Base-by-base conservation (phyloP, 2,888 invertebrate genomes). In the Prosapia bicincta region DNA sequence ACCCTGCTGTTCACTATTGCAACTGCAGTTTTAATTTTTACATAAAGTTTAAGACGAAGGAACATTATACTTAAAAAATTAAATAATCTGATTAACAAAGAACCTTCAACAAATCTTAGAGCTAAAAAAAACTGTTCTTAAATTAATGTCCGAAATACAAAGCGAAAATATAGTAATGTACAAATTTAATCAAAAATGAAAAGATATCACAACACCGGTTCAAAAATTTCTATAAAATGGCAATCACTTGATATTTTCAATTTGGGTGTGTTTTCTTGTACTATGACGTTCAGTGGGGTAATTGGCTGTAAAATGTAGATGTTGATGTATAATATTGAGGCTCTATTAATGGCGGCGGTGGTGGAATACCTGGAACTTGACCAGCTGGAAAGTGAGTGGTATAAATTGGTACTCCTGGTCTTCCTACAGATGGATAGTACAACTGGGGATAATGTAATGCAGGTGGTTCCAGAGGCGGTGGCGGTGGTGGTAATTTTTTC, bases 401-500 rank as follows among this genome's bases (percentile, higher is more conserved):
- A 20, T 54, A 54, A 54, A 54, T 54, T 20, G 54, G 20, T 54
- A 20, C 54, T 20, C 54, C 54, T 20, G 54, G 54, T 3, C 54
- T 5, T 1, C 54, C 54, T 5, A 54, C 20, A 54, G 54, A 54
- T 5, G 54, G 54, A 54, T 54, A 54, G 7, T 54, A 54, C 3
- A 54, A 20, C 20, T n/a, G 7, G 3, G 54, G 54, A 54, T 54
- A 54, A 54, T 54, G 54, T 54, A 54, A 20, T 5, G 54, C n/a
- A 54, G 54, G 54, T 20, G 54, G 54, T 54, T 54, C 54, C 54
- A 54, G 20, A 54, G 54, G 54, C 20, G 54, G 54, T 20, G 54
- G 54, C n/a, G 54, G 54, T 54, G 54, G 54, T 54, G 54, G 54
- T 54, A 54, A 54, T 54, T 54, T 54, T 54, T 54, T 54, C 54